These are phyloP conservation scores for Astreopora myriophthalma DNA, from an alignment of 64 coral and sea anemone genomes.

Conservation along the genomic window DNA sequence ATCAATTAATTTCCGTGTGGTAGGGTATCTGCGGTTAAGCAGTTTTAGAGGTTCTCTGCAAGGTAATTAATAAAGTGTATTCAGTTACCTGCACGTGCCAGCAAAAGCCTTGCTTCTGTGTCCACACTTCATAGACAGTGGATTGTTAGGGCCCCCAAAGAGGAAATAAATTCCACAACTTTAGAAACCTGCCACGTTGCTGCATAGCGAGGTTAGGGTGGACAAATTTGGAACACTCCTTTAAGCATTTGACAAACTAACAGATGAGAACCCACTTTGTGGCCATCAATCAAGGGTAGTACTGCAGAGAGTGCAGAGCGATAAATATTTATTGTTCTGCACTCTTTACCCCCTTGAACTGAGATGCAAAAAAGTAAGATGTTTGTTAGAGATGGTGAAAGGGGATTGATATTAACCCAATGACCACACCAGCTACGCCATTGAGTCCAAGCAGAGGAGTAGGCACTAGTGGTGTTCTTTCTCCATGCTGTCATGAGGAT, in stretches of 20 bases:
- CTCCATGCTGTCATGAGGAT: constrained; percentile 60
- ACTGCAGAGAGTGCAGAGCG: background rate
- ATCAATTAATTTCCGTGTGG: too few relatives aligned
- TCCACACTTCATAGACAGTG: background rate
- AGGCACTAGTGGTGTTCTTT: constrained; percentile 26
- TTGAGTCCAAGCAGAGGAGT: constrained; percentile 30
- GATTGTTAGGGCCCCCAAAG: background rate
- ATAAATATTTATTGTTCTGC: constrained; percentile 6
- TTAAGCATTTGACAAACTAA: background rate
- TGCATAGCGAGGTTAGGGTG: background rate
- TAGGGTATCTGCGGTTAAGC: too few relatives aligned
- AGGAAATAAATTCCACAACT: background rate
- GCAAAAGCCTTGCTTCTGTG: too few relatives aligned
- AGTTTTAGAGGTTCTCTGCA: too few relatives aligned
- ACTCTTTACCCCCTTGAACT: constrained; percentile 45
- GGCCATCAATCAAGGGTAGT: too few relatives aligned
- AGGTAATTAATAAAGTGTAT: too few relatives aligned
- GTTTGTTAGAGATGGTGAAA: constrained; percentile 35
- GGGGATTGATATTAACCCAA: constrained; percentile 1
- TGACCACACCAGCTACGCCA: constrained; percentile 57
- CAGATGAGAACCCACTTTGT: too few relatives aligned
- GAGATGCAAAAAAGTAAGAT: constrained; percentile 3
- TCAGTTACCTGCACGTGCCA: too few relatives aligned
- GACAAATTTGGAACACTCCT: background rate
- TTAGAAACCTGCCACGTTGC: background rate